phyloP scores from a whole-genome alignment of 2,888 invertebrate species.

The Orgyia antiqua region DNA sequence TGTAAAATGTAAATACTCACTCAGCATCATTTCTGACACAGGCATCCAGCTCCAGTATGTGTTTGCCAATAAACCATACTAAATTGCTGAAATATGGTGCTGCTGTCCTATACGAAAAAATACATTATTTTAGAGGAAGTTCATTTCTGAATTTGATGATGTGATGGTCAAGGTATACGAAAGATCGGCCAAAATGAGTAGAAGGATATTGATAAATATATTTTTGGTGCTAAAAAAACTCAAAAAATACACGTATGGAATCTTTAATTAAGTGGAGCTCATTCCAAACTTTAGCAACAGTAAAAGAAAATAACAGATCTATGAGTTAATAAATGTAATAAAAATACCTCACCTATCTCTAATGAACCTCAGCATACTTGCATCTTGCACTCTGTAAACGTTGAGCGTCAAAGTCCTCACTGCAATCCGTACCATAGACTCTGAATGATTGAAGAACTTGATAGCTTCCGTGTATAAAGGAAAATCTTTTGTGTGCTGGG shows the following conservation, averaged over 20 bases:
- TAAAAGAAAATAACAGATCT: no score
- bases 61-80: slow-evolving; percentile 99
- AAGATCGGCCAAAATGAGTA: not conserved
- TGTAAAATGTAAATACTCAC: slow-evolving; percentile 83
- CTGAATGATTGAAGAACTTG: slow-evolving; percentile 99
- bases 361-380: slow-evolving; percentile 96
- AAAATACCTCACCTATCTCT: slow-evolving; percentile 87
- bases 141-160: no score
- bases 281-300: no score
- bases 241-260: no score
- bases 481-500: slow-evolving; percentile 97
- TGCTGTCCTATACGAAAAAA: slow-evolving; percentile 84
- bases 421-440: slow-evolving; percentile 99
- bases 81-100: slow-evolving; percentile 99
- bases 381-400: slow-evolving; percentile 96
- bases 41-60: slow-evolving; percentile 95
- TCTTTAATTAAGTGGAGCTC: no score
- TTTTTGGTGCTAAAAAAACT: no score
- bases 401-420: slow-evolving; percentile 98
- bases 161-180: no score
- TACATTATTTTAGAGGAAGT: no score
- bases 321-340: not conserved
- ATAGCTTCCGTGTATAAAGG: slow-evolving; percentile 99
- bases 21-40: slow-evolving; percentile 97
- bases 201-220: no score